Conservation (phyloP, 1,140 invertebrate species). For the Drosophila varians region DNA sequence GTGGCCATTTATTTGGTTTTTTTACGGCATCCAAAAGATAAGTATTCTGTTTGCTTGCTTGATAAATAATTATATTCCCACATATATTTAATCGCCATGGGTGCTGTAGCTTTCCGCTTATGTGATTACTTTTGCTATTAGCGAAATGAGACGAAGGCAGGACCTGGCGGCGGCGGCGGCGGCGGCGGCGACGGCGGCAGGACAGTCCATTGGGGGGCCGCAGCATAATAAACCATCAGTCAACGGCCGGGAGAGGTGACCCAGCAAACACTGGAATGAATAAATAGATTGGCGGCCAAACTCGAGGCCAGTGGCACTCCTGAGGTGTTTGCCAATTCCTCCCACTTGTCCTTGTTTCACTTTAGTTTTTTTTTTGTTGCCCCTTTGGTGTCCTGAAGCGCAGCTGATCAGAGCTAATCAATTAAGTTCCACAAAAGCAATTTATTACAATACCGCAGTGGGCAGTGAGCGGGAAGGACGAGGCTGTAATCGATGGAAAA, state of each 20-base stretch:
- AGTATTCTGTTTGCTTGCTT: background rate
- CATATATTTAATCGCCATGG: constrained; percentile 17
- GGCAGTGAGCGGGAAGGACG: background rate
- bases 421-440: constrained; percentile 80
- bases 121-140: constrained; percentile 59
- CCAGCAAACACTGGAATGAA: constrained; percentile 42
- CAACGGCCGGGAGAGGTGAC: constrained; percentile 23
- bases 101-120: constrained; percentile 17
- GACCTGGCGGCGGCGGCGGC: constrained; percentile 13
- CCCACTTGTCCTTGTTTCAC: background rate
- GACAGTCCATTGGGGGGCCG: constrained; percentile 9
- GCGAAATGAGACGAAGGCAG: constrained; percentile 28
- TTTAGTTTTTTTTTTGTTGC: background rate
- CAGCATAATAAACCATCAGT: constrained; percentile 71
- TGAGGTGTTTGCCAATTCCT: constrained; percentile 25
- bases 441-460: constrained; percentile 67
- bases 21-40: background rate
- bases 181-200: constrained; percentile 6
- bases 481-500: constrained; percentile 38
- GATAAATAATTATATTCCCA: background rate
- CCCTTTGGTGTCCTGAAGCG: constrained; percentile 27
- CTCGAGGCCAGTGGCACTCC: constrained; percentile 13
- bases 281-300: constrained; percentile 45
- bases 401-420: constrained; percentile 77
- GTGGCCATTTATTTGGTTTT: background rate